Conservation (phyloP, 2,113 vertebrate genomes). For the Perca flavescens region DNA sequence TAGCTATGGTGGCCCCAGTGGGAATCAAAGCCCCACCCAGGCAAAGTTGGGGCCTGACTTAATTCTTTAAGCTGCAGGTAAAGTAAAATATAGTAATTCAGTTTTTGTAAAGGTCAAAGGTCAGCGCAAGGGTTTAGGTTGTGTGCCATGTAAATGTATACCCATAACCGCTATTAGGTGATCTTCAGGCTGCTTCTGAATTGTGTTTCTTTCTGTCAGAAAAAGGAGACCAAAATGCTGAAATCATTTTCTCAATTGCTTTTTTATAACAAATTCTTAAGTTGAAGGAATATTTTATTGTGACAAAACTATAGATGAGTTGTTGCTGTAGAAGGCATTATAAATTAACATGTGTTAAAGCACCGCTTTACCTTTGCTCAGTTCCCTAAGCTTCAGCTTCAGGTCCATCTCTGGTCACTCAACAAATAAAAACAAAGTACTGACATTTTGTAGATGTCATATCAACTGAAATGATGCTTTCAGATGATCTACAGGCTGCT, state of each 20-base stretch:
- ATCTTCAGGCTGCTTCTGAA: background rate
- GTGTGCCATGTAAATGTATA: background rate
- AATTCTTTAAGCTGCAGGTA: conserved; percentile 11
- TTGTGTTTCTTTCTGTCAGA: background rate
- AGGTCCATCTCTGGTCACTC: too few species aligned
- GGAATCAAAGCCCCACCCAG: conserved; percentile 5
- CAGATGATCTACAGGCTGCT: background rate
- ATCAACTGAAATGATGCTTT: background rate
- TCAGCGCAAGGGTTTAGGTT: background rate
- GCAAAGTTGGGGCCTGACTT: background rate
- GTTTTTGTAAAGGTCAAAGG: background rate
- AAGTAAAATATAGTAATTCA: conserved; percentile 1
- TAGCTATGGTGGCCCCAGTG: background rate
- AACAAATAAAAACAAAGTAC: too few species aligned
- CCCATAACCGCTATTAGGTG: background rate
- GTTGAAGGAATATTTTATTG: background rate
- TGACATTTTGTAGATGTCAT: background rate
- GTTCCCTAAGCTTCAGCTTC: too few species aligned
- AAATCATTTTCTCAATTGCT: background rate
- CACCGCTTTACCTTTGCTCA: too few species aligned
- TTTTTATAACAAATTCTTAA: background rate
- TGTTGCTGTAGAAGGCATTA: too few species aligned
- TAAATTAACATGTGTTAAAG: too few species aligned
- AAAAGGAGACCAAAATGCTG: background rate
- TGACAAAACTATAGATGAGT: too few species aligned